A percentile compares a stretch with the other conserved stretches of the same genome.
Conservation (phyloP, 2,888 invertebrate genomes). For the Morpho helenor region DNA sequence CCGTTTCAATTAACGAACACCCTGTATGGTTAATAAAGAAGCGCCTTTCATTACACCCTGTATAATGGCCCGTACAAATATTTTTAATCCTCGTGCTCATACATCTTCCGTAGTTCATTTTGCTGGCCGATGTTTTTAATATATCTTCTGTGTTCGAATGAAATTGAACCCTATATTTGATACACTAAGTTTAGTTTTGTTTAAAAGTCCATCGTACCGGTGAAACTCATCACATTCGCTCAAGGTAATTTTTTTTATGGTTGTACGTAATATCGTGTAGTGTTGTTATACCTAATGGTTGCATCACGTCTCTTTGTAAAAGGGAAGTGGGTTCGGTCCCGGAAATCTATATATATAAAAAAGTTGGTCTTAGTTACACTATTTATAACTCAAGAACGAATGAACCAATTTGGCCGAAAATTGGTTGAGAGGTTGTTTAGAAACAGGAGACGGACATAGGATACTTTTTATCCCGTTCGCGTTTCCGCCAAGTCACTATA, state of each 20-base stretch:
- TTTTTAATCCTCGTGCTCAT: conserved; percentile 76
- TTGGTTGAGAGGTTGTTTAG: too few relatives aligned
- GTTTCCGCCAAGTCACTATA: too few relatives aligned
- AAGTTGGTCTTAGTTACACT: too few relatives aligned
- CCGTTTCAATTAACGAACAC: conserved; percentile 65
- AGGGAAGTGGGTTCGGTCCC: too few relatives aligned
- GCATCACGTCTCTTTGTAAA: too few relatives aligned
- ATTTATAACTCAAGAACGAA: too few relatives aligned
- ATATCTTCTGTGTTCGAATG: conserved; percentile 34
- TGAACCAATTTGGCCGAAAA: too few relatives aligned
- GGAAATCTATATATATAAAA: too few relatives aligned
- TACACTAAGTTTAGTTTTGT: conserved; percentile 29
- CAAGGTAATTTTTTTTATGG: conserved; percentile 27
- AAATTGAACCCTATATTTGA: conserved; percentile 34
- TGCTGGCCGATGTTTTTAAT: conserved; percentile 61
- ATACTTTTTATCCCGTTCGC: too few relatives aligned
- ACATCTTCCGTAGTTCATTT: conserved; percentile 77
- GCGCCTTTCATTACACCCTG: conserved; percentile 73
- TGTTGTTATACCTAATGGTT: too few relatives aligned
- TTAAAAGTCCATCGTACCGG: conserved; percentile 1
- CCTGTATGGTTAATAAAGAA: conserved; percentile 73
- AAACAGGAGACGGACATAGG: too few relatives aligned
- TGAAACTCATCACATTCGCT: conserved; percentile 22
- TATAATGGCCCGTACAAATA: conserved; percentile 78
- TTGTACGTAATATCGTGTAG: background rate